Evolutionary conservation across 2,888 invertebrate genomes (phyloP).

Genomic region (Autographa pulchrina): DNA sequence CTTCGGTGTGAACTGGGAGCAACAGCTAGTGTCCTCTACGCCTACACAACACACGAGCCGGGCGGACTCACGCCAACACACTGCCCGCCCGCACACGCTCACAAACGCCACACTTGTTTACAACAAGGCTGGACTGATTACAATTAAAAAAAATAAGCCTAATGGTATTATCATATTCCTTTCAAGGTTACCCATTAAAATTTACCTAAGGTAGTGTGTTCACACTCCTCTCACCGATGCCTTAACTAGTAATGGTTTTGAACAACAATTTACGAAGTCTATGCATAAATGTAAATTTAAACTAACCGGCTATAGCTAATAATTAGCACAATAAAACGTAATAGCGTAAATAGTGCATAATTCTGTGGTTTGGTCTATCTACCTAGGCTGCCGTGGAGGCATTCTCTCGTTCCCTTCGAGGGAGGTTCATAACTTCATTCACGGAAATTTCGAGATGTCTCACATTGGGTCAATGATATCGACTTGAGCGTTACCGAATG

Average conservation of each 20-base stretch:
- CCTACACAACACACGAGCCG: slow-evolving; percentile 42
- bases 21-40: slow-evolving; percentile 47
- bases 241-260: slow-evolving; percentile 39
- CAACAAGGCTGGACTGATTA: slow-evolving; percentile 43
- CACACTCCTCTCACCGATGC: slow-evolving; percentile 39
- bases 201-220: slow-evolving; percentile 34
- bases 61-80: slow-evolving; percentile 21
- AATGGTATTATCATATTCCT: slow-evolving; percentile 38
- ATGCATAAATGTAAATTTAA: slow-evolving; percentile 46
- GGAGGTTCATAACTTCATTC: slow-evolving; percentile 23
- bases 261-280: slow-evolving; percentile 49
- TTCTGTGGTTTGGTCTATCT: slow-evolving; percentile 50
- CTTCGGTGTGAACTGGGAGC: slow-evolving; percentile 36
- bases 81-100: slow-evolving; percentile 20
- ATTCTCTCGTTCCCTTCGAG: slow-evolving; percentile 43
- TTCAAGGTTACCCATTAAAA: slow-evolving; percentile 39
- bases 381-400: slow-evolving; percentile 42
- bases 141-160: slow-evolving; percentile 42
- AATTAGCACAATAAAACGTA: slow-evolving; percentile 40
- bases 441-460: slow-evolving; percentile 42
- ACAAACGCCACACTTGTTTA: slow-evolving; percentile 46
- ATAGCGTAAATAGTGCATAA: slow-evolving; percentile 47
- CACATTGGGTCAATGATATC: slow-evolving; percentile 33
- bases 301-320: slow-evolving; percentile 31
- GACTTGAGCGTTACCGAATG: slow-evolving; percentile 51